Base-by-base conservation (phyloP, 64 coral and sea anemone species). In the Montipora foliosa region DNA sequence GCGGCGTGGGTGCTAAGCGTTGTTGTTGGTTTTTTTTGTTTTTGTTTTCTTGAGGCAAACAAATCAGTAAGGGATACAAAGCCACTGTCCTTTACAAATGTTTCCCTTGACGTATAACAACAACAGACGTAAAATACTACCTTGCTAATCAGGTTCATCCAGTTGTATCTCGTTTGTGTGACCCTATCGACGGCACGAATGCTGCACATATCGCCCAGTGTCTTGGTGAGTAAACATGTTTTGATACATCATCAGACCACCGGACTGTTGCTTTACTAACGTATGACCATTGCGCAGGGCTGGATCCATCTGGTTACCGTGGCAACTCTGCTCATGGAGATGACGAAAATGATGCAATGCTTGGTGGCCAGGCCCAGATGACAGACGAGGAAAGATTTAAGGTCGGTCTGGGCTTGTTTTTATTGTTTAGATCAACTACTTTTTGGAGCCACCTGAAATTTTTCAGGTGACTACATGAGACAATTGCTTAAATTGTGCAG, bases 371-470 rank as follows among this genome's bases (percentile, higher is more conserved):
- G 67, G 81, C 92, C 20, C 95, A 94, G 60, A 96, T 99, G 95
- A 99, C 92, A 7, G 98, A 99, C 21, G 98, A 99, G 16, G 98
- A 99, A 78, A 95, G 98, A 59, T 99, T 99, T 75, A 99, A 99
- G 98, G 98, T 99, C 7, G 53, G 69, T 9, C 14, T 37, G 37
- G 3, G 0, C 49, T 87, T 15, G 44, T 49, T 3, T 48, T 14
- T 58, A 46, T 37, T 37, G 37, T 37, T 37, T 37, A 37, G 37
- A 37, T 37, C 37, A 37, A 37, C 37, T 37, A 37, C 37, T 37
- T 37, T 37, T 37, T 37, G 37, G 37, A 37, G 37, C 37, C 37
- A 37, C 37, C 37, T 37, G 37, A 37, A 37, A 37, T 37, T 37
- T 37, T 37, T 37, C 37, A 37, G 37, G 1, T 37, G 37, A 37